phyloP scores from a whole-genome alignment of 53 echinoderm and acorn worm genomes.

The Astropecten irregularis region DNA sequence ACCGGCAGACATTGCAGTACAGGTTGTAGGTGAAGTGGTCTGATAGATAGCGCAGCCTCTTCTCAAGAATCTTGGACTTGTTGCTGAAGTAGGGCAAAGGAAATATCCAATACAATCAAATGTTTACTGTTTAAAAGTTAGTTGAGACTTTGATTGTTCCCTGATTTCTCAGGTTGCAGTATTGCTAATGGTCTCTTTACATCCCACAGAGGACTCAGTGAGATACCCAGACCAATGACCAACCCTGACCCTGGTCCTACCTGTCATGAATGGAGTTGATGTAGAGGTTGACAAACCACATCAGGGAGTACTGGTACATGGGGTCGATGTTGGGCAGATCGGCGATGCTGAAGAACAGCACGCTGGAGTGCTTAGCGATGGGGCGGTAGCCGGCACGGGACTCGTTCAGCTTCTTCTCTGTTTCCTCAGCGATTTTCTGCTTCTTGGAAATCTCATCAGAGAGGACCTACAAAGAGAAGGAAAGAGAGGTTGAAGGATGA shows the following conservation, averaged over 20 bases:
- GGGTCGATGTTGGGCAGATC: constrained; percentile 99
- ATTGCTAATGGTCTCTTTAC: too few relatives aligned
- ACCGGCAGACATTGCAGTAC: constrained; percentile 95
- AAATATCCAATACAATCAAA: neutral
- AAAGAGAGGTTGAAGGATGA: neutral
- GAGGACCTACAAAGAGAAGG: constrained; percentile 52
- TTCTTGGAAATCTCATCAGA: constrained; percentile 99
- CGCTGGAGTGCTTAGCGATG: constrained; percentile 97
- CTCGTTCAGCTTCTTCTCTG: constrained; percentile 98
- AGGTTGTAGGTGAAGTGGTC: constrained; percentile 99
- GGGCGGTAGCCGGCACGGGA: constrained; percentile 97
- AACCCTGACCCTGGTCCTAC: constrained; percentile 53
- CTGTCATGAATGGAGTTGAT: constrained; percentile 99
- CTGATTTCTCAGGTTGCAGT: too few relatives aligned
- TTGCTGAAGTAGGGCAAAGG: constrained; percentile 75
- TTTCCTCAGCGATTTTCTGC: constrained; percentile 99
- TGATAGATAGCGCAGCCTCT: constrained; percentile 88
- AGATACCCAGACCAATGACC: too few relatives aligned
- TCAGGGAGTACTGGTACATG: constrained; percentile 99
- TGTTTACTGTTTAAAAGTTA: too few relatives aligned
- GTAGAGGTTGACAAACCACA: constrained; percentile 99
- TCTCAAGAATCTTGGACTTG: constrained; percentile 99
- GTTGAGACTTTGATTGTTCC: too few relatives aligned
- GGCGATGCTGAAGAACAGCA: constrained; percentile 94
- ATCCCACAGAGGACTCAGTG: too few relatives aligned